Base-by-base conservation (phyloP, 2,113 vertebrate species). In the Sprattus sprattus region DNA sequence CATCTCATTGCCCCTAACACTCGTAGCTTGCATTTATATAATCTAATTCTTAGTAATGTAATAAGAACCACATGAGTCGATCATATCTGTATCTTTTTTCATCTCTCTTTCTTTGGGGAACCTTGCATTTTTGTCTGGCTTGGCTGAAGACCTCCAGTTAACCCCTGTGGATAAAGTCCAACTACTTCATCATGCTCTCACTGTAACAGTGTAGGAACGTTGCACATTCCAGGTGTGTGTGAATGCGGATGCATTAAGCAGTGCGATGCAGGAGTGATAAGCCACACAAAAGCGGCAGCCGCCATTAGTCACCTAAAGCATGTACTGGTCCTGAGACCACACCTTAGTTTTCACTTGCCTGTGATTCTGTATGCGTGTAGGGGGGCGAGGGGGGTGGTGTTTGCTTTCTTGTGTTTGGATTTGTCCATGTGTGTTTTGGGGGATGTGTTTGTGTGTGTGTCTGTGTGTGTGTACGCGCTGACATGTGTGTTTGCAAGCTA, bases 31-130 rank as follows among this genome's bases (percentile, higher is more conserved):
- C 71, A 16, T 16, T 4, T 11, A 39, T 32, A 32, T 44, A 78
- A 78, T 78, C 25, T 39, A 32, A 78, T 78, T 39, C 32, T 78
- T 78, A 10, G 10, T 64, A 64, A 64, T 64, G 60, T 39, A 32
- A 78, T 78, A 28, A 6, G 32, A 78, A 16, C 32, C 71, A 13
- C 71, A 78, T 39, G 71, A 78, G 25, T 78, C 11, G 1, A 44
- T 78, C 71, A 78, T 78, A 78, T 78, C 71, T 78, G 71, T 78
- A 44, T 78, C 28, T 78, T 32, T 78, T 32, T 15, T 78, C 64
- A 11, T 32, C 3, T 71, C 64, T 71, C 4, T 78, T 11, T 49
- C 47, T 11, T 49, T 49, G 47, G 47, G 47, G 47, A 49, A 49
- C 47, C 4, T 18, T 60, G 18, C 22, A 60, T 22, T 60, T 20